Base-by-base conservation (phyloP, 1,140 invertebrate genomes). In the Notospermus geniculatus region DNA sequence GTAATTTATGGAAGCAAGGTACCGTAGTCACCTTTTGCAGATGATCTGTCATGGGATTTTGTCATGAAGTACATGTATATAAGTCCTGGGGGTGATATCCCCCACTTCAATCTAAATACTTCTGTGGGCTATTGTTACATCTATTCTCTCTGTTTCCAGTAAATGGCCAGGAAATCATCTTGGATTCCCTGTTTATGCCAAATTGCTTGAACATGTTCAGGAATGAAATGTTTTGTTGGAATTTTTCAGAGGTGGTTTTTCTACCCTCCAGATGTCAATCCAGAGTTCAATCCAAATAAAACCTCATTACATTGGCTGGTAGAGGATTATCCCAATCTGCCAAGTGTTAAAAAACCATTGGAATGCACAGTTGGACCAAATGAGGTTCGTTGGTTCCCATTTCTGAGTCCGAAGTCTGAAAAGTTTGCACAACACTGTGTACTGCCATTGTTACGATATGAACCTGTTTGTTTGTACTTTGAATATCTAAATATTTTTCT, bases 1-100 rank as follows among this genome's bases (percentile, higher is more conserved):
- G 79, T 83, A 36, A 73, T 84, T 32, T 81, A 76, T 75, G 83
- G 83, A 13, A 73, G 79, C 59, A 84, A 84, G 70, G 82, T 83
- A 19, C n/a, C n/a, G 82, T 83, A 65, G 57, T 25, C 0, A 17
- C 19, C 0, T 59, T 23, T 22, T 1, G 15, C 45, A 60, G 17
- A 32, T 13, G 15, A 17, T 9, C 17, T 57, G 54, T n/a, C 29
- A 15, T 25, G 22, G 9, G 25, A 13, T 36, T 17, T 2, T 52
- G n/a, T 2, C 19, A 13, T 39, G 30, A 54, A 50, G n/a, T 2
- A 2, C 30, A 19, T 27, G 22, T n/a, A 28, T n/a, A 15, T 13
- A 30, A 22, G 41, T 19, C 29, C 1, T 62, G 17, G 23, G 52
- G n/a, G n/a, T 53, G 36, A n/a, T 13, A 30, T 43, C 17, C 11